A percentile compares a stretch with the other conserved stretches of the same genome.
These are phyloP conservation scores for Stegophylla sp. DNA, from an alignment of 2,888 invertebrate genomes.

Conservation along the genomic window DNA sequence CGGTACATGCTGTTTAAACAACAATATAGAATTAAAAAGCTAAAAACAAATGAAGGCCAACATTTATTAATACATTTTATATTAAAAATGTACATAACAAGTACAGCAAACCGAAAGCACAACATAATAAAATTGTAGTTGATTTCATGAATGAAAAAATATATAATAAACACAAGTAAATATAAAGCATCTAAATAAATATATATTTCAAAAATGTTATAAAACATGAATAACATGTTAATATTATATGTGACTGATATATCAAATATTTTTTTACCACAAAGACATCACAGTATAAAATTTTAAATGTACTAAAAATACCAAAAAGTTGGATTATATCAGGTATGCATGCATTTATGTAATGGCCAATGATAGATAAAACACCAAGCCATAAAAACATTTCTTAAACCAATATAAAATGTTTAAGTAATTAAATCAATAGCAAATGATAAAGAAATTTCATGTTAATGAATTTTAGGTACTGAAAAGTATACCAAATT, in stretches of 20 bases:
- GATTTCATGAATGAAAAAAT: not conserved
- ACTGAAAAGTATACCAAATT: no score
- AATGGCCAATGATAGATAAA: not conserved
- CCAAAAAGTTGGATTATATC: not conserved
- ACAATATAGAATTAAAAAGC: constrained; percentile 34
- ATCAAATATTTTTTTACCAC: no score
- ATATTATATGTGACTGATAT: no score
- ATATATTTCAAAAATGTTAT: no score
- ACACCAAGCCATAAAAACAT: not conserved
- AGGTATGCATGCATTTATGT: not conserved
- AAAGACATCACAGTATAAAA: no score
- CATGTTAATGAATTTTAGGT: no score
- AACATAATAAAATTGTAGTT: not conserved
- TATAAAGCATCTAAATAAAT: not conserved
- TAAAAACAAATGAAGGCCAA: constrained; percentile 5
- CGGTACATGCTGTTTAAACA: constrained; percentile 50
- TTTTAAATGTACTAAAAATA: not conserved
- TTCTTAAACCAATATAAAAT: no score
- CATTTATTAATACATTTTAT: not conserved
- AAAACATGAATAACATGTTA: no score
- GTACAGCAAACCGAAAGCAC: not conserved
- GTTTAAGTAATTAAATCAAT: no score
- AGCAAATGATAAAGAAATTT: no score
- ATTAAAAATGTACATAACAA: not conserved
- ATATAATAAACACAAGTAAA: not conserved